phyloP scores from a whole-genome alignment of 2,888 invertebrate genomes.

The Phoronis australis region DNA sequence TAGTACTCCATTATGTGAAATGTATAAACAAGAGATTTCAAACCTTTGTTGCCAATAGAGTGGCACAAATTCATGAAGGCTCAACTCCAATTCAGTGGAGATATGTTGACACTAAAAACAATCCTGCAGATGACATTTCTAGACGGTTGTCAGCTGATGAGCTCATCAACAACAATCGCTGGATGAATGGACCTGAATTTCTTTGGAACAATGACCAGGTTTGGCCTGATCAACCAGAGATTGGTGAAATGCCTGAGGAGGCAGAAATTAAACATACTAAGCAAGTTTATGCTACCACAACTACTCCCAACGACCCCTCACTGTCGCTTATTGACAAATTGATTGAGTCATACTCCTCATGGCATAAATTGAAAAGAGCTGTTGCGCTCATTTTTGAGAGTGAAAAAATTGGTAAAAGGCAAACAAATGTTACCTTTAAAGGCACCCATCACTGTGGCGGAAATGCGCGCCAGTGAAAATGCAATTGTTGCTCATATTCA shows the following conservation, averaged over 20 bases:
- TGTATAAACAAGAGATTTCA: conserved; percentile 5
- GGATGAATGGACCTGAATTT: conserved; percentile 4
- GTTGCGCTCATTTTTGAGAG: conserved; percentile 4
- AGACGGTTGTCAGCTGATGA: conserved; percentile 1
- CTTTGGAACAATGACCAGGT: background rate
- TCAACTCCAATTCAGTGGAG: conserved; percentile 3
- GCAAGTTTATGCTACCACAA: background rate
- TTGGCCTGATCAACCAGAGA: background rate
- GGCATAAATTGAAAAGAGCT: background rate
- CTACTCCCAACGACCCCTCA: too few relatives aligned
- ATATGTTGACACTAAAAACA: conserved; percentile 1
- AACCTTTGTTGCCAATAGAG: conserved; percentile 7
- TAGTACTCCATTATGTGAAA: conserved; percentile 4
- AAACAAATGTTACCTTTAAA: too few relatives aligned
- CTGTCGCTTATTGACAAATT: too few relatives aligned
- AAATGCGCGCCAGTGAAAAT: background rate
- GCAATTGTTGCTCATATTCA: background rate
- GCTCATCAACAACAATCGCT: background rate
- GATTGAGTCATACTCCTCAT: background rate
- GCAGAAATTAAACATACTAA: background rate
- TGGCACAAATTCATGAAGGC: background rate
- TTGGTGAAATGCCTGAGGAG: background rate
- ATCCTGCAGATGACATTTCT: conserved; percentile 4
- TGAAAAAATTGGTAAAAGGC: too few relatives aligned
- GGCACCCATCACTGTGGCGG: background rate